Evolutionary conservation across 2,113 vertebrate species (phyloP).

Genomic region (human): GRCh38 chr13:21800001-21800500

Average conservation of each 20-base stretch:
- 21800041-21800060: neutral
- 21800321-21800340: neutral
- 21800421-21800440: neutral
- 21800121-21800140: no score
- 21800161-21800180: neutral
- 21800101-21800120: neutral
- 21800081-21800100: neutral
- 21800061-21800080: neutral
- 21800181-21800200: neutral
- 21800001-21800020: neutral
- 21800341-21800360: neutral
- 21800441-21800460: neutral
- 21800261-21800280: neutral
- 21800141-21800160: no score
- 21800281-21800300: no score
- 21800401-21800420: neutral
- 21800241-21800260: neutral
- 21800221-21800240: neutral
- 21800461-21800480: neutral
- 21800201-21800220: rapidly evolving
- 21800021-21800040: neutral
- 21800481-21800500: neutral
- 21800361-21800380: neutral
- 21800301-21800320: neutral
- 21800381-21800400: neutral